Evolutionary conservation across 2,113 vertebrate species (phyloP).

Genomic region (Ceyx margarethae): DNA sequence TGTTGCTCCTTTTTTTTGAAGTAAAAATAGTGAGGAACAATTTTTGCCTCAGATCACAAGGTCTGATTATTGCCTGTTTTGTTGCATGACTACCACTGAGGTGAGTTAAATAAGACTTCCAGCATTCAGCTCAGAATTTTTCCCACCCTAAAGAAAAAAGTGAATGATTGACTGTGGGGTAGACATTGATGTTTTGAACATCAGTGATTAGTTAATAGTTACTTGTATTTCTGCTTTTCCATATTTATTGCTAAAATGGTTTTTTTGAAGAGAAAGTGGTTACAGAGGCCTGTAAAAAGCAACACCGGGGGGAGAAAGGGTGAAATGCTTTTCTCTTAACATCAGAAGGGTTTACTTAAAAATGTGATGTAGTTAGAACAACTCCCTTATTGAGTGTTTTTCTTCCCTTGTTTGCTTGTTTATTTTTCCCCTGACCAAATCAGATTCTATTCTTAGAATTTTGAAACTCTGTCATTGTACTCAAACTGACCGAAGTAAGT

Average conservation of each 20-base stretch:
- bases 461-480: neutral
- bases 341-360: neutral
- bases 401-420: neutral
- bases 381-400: neutral
- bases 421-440: neutral
- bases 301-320: neutral
- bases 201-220: neutral
- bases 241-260: neutral
- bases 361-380: neutral
- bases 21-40: neutral
- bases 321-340: neutral
- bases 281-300: neutral
- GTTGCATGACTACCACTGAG: neutral
- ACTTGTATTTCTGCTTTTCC: neutral
- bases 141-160: neutral
- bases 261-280: neutral
- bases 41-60: neutral
- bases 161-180: neutral
- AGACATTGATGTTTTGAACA: neutral
- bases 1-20: neutral
- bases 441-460: neutral
- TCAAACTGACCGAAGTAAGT: neutral
- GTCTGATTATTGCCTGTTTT: conserved; percentile 13
- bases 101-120: neutral
- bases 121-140: neutral